Percentiles rank a stretch among this genome's conserved stretches.
These are phyloP conservation scores for Orius laevigatus DNA, from an alignment of 1,140 invertebrate genomes.

Conservation along the genomic window DNA sequence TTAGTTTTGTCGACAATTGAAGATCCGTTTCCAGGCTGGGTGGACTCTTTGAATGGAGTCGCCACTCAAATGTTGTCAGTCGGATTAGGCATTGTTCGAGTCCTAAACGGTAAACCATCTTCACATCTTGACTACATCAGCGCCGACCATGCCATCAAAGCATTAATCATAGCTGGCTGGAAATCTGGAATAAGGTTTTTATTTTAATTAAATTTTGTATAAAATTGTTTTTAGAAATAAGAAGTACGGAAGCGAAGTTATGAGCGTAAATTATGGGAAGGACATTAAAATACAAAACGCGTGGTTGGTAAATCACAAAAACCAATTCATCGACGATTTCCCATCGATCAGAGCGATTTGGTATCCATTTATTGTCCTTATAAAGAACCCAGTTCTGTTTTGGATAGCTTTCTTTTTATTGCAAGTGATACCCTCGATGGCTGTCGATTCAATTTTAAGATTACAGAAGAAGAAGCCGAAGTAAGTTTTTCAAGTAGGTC, in stretches of 20 bases:
- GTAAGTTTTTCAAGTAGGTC: too few species aligned
- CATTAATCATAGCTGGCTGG: background rate
- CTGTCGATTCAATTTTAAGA: too few species aligned
- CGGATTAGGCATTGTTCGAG: background rate
- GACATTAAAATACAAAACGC: background rate
- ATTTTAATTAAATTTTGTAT: background rate
- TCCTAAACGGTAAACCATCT: background rate
- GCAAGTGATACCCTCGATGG: too few species aligned
- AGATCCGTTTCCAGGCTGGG: slow-evolving; percentile 1
- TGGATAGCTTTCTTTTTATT: too few species aligned
- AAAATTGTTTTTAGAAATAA: background rate
- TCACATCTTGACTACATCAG: slow-evolving; percentile 2
- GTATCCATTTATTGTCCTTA: too few species aligned
- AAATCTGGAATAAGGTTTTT: background rate
- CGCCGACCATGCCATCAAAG: background rate
- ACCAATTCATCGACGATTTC: too few species aligned
- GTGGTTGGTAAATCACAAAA: too few species aligned
- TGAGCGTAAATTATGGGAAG: background rate
- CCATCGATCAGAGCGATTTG: too few species aligned
- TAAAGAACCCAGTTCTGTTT: too few species aligned
- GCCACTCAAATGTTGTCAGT: background rate
- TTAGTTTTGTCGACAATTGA: background rate
- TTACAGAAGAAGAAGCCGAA: too few species aligned
- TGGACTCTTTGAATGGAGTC: background rate
- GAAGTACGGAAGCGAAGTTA: background rate